Conservation (phyloP, 2,113 vertebrate genomes). For the Thermophis baileyi region DNA sequence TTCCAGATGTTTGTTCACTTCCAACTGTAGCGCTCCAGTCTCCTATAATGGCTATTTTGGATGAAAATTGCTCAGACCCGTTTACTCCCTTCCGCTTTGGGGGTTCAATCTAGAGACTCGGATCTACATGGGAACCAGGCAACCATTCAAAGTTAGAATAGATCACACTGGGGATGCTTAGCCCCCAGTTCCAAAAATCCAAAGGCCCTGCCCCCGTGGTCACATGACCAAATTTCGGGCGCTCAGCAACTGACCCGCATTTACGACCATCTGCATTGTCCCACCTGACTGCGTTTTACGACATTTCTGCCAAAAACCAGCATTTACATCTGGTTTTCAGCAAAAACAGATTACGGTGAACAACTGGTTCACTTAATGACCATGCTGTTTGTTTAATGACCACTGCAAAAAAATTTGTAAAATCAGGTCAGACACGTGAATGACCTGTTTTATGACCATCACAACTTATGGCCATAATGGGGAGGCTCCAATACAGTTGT, state of each 20-base stretch:
- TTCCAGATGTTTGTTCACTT: background rate
- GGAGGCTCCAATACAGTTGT: background rate
- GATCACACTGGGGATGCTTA: background rate
- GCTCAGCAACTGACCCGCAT: background rate
- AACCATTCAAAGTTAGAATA: background rate
- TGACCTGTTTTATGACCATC: background rate
- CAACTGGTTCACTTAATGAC: background rate
- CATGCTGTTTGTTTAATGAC: background rate
- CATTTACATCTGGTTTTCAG: background rate
- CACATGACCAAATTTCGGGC: background rate
- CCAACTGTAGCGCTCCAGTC: background rate
- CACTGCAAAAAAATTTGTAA: background rate
- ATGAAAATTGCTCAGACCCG: background rate
- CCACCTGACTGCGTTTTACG: background rate
- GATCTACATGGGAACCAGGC: background rate
- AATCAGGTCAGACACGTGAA: background rate
- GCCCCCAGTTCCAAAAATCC: too few relatives aligned
- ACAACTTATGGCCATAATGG: background rate
- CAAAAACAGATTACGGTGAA: background rate
- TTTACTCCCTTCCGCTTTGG: background rate
- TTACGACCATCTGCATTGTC: background rate
- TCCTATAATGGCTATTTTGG: background rate
- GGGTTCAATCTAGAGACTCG: too few relatives aligned
- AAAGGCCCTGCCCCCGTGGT: background rate
- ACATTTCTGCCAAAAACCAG: background rate